Conservation (phyloP, 2,797 vertebrate species). For the Pseudochaenichthys georgianus region DNA sequence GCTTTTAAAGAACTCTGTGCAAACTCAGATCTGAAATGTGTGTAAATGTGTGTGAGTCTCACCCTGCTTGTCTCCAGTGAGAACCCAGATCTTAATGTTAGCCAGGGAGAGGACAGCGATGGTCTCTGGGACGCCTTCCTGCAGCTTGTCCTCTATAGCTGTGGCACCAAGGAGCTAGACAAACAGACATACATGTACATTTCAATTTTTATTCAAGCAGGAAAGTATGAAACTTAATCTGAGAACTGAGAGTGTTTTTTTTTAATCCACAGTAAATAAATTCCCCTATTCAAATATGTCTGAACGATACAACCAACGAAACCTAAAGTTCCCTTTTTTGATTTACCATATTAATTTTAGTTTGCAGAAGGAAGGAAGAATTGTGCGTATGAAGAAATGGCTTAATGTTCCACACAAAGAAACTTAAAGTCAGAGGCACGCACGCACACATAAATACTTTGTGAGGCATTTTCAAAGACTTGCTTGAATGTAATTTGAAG, state of each 20-base stretch:
- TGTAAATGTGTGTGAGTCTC: conserved; percentile 44
- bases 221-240: too few species aligned
- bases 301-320: background rate
- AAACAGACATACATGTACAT: conserved; percentile 18
- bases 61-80: conserved; percentile 97
- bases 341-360: conserved; percentile 13
- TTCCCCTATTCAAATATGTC: background rate
- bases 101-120: conserved; percentile 92
- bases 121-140: conserved; percentile 94
- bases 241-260: background rate
- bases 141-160: conserved; percentile 95
- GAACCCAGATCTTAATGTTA: conserved; percentile 98
- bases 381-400: background rate
- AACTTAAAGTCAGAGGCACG: conserved; percentile 1
- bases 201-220: background rate
- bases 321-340: conserved; percentile 31
- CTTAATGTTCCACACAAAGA: background rate
- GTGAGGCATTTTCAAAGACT: too few species aligned
- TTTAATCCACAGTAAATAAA: conserved; percentile 19
- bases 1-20: background rate
- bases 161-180: conserved; percentile 93
- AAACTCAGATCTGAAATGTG: background rate
- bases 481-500: too few species aligned
- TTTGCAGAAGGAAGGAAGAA: background rate
- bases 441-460: too few species aligned